These are phyloP conservation scores for Leucophenga maculata DNA, from an alignment of 2,888 invertebrate species.

Conservation along the genomic window DNA sequence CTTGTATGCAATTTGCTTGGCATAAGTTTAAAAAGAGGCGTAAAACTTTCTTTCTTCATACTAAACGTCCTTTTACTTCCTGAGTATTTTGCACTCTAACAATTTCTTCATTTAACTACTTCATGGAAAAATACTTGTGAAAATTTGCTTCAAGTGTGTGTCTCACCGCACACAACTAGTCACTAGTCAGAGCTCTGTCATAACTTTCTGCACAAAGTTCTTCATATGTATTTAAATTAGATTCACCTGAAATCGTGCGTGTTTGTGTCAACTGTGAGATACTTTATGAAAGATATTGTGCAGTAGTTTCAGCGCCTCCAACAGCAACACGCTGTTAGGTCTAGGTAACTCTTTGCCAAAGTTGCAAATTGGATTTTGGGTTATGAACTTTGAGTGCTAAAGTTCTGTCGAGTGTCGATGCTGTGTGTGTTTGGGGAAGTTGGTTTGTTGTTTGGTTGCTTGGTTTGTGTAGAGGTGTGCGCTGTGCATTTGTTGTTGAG, in stretches of 20 bases:
- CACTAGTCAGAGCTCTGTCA: background rate
- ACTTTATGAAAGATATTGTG: slow-evolving; percentile 24
- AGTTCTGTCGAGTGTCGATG: slow-evolving; percentile 27
- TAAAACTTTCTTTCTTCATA: too few species aligned
- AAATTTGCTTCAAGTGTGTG: too few species aligned
- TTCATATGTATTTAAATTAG: slow-evolving; percentile 59
- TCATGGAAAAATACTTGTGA: too few species aligned
- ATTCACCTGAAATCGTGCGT: slow-evolving; percentile 65
- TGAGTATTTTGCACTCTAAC: too few species aligned
- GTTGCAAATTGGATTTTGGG: slow-evolving; percentile 64
- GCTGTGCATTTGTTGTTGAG: too few species aligned
- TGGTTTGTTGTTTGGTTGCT: too few species aligned
- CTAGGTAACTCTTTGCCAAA: slow-evolving; percentile 45
- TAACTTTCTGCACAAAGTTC: slow-evolving; percentile 12
- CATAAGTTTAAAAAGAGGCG: background rate
- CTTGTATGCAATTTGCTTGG: background rate
- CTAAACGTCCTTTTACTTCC: too few species aligned
- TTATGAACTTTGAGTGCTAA: slow-evolving; percentile 51
- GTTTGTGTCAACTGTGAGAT: slow-evolving; percentile 58
- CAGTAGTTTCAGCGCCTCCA: slow-evolving; percentile 45
- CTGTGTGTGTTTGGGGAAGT: too few species aligned
- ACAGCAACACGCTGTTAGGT: slow-evolving; percentile 14
- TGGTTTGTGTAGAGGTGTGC: too few species aligned
- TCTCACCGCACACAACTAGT: background rate
- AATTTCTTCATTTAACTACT: too few species aligned